Conservation (phyloP, 2,888 invertebrate genomes). For the Willowsia nigromaculata region DNA sequence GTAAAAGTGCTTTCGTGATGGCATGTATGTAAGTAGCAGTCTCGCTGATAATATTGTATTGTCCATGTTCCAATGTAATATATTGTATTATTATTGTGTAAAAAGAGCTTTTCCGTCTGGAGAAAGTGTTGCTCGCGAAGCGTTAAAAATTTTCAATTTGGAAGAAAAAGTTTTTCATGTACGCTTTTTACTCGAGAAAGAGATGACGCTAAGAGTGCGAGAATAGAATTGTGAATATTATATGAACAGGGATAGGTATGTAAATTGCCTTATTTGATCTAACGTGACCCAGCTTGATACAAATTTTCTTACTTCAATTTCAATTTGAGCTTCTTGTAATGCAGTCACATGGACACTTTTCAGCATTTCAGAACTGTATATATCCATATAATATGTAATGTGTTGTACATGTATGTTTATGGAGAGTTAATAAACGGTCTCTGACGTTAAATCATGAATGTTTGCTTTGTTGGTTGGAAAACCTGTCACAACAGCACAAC, state of each 20-base stretch:
- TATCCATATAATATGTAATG: too few species aligned
- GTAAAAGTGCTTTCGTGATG: slow-evolving; percentile 49
- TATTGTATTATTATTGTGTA: slow-evolving; percentile 7
- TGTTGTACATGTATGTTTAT: too few species aligned
- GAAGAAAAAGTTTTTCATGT: slow-evolving; percentile 41
- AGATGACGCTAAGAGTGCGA: background rate
- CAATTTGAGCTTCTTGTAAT: too few species aligned
- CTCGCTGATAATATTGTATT: background rate
- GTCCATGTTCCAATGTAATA: background rate
- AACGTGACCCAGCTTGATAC: background rate
- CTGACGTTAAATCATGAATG: background rate
- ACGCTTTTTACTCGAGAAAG: slow-evolving; percentile 17
- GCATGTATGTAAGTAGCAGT: slow-evolving; percentile 29
- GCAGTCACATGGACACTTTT: too few species aligned
- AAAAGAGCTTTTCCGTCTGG: background rate
- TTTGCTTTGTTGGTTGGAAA: background rate
- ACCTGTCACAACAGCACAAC: background rate
- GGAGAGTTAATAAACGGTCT: background rate
- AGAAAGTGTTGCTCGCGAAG: slow-evolving; percentile 37
- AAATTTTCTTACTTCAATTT: background rate
- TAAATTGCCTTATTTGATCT: slow-evolving; percentile 53
- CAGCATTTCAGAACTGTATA: too few species aligned
- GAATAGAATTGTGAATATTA: background rate
- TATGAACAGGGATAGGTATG: background rate
- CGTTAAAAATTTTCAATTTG: slow-evolving; percentile 57